Percentiles rank a stretch among this genome's conserved stretches.
Conservation (phyloP, 1,140 invertebrate genomes). For the Hylaeus volcanicus region DNA sequence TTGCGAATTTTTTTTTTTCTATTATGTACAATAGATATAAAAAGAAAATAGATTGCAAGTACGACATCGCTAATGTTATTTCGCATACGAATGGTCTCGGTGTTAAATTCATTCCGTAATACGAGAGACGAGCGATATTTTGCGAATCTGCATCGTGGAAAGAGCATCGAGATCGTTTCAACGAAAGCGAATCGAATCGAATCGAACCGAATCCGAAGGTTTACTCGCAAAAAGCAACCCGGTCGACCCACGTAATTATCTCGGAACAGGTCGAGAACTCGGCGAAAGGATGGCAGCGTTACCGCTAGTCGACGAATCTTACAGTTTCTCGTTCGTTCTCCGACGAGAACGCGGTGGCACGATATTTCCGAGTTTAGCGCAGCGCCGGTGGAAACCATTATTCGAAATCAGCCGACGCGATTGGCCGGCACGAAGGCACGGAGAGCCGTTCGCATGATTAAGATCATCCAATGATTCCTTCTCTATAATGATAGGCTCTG, state of each 20-base stretch:
- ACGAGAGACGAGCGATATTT: no score
- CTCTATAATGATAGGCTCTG: slow-evolving; percentile 81
- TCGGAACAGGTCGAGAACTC: not conserved
- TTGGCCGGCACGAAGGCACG: slow-evolving; percentile 76
- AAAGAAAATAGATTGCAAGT: no score
- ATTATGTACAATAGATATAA: no score
- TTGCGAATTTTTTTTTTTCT: no score
- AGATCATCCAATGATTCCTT: slow-evolving; percentile 82
- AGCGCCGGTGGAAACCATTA: slow-evolving; percentile 75
- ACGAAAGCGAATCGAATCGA: no score
- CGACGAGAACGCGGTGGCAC: not conserved
- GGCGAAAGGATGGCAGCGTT: no score
- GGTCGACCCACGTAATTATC: not conserved
- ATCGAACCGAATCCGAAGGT: no score
- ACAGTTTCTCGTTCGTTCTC: slow-evolving; percentile 34
- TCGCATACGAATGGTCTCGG: no score
- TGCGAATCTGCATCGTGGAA: no score
- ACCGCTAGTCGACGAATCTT: not conserved
- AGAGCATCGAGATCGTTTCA: no score
- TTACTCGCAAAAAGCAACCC: not conserved
- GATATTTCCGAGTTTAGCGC: slow-evolving; percentile 59
- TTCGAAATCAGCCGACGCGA: slow-evolving; percentile 74
- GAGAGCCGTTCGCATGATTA: slow-evolving; percentile 80
- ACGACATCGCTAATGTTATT: no score
- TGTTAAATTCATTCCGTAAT: no score